Evolutionary conservation across 2,888 invertebrate genomes (phyloP).

Genomic region (Brenthis ino): DNA sequence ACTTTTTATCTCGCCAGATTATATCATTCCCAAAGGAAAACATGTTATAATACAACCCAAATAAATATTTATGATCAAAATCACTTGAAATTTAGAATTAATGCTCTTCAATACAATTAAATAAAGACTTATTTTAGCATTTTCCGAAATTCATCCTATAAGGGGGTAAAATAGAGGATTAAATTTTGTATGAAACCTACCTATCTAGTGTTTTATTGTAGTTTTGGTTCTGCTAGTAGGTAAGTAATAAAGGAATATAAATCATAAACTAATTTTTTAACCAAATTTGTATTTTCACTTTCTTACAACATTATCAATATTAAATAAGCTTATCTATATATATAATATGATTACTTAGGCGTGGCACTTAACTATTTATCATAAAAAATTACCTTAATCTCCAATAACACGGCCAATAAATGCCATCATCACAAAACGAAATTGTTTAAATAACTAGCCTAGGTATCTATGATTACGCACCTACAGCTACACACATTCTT

Average conservation of each 20-base stretch:
- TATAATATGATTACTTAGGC: conserved; percentile 70
- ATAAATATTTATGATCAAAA: too few species aligned
- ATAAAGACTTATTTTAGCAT: too few species aligned
- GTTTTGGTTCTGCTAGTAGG: not conserved
- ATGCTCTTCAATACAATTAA: too few species aligned
- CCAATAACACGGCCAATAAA: conserved; percentile 74
- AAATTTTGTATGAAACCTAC: too few species aligned
- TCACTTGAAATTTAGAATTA: too few species aligned
- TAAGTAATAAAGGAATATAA: conserved; percentile 7
- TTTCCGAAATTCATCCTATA: too few species aligned
- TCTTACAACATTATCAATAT: conserved; percentile 73
- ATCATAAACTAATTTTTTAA: conserved; percentile 48
- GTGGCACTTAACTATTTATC: conserved; percentile 76
- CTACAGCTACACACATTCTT: conserved; percentile 51
- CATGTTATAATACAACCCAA: too few species aligned
- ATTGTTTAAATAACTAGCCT: conserved; percentile 49
- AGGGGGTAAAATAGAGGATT: too few species aligned
- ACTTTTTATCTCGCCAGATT: too few species aligned
- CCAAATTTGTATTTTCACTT: conserved; percentile 69
- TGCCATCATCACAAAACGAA: conserved; percentile 75
- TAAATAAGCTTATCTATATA: conserved; percentile 73
- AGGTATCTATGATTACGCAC: conserved; percentile 40
- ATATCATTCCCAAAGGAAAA: too few species aligned
- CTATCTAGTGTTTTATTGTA: too few species aligned
- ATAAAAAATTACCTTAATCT: conserved; percentile 69